Evolutionary conservation across 2,888 invertebrate species (phyloP).

Genomic region (Aradus depressus): DNA sequence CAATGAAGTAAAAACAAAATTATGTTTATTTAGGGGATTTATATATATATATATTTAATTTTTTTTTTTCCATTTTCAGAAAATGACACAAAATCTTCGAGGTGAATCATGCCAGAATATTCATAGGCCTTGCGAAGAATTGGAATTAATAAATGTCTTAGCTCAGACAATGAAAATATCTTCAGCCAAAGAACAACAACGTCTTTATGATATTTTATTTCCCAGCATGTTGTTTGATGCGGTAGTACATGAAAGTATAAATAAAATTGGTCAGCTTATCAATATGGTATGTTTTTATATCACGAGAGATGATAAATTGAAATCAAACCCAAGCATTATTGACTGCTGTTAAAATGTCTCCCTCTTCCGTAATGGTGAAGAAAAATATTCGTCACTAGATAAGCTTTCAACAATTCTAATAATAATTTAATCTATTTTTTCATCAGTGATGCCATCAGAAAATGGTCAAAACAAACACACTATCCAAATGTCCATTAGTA

Average conservation of each 20-base stretch:
- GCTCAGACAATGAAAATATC: conserved; percentile 46
- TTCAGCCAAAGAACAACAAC: conserved; percentile 44
- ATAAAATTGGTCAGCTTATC: conserved; percentile 39
- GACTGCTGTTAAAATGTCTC: too few species aligned
- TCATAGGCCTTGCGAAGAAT: conserved; percentile 38
- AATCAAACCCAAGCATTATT: too few species aligned
- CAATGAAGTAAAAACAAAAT: background rate
- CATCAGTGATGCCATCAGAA: too few species aligned
- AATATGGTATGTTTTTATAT: conserved; percentile 19
- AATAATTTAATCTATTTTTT: too few species aligned
- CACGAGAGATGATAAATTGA: background rate
- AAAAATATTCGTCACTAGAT: too few species aligned
- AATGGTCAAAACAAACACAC: too few species aligned
- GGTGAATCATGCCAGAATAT: conserved; percentile 60
- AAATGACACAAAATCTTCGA: conserved; percentile 64
- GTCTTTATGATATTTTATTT: conserved; percentile 49
- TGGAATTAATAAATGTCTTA: conserved; percentile 45
- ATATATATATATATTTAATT: background rate
- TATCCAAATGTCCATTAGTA: too few species aligned
- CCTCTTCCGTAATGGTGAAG: too few species aligned
- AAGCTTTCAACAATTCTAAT: too few species aligned
- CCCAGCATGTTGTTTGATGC: conserved; percentile 59
- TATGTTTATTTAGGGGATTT: background rate
- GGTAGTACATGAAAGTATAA: conserved; percentile 43
- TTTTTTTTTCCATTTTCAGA: conserved; percentile 40